Evolutionary conservation across 2,113 vertebrate genomes (phyloP).

Genomic region (Leptobrachium leishanense): DNA sequence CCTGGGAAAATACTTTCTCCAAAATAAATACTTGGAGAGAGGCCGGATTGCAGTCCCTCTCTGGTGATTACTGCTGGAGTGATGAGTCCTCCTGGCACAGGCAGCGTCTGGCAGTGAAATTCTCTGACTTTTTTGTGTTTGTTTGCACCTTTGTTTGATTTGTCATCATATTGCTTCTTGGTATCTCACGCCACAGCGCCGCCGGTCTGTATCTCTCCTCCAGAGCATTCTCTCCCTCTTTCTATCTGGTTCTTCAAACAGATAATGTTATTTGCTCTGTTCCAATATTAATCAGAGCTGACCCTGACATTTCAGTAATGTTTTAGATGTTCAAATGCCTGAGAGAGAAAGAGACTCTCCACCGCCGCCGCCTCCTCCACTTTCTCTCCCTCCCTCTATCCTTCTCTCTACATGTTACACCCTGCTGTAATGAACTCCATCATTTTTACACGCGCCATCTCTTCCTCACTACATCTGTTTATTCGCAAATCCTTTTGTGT

Average conservation of each 20-base stretch:
- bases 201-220: neutral
- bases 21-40: too few relatives aligned
- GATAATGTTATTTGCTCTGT: constrained; percentile 37
- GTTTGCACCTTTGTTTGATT: neutral
- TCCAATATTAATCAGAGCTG: constrained; percentile 29
- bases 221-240: neutral
- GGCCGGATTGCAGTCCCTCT: too few relatives aligned
- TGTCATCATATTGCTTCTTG: neutral
- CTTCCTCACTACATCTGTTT: too few relatives aligned
- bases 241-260: neutral
- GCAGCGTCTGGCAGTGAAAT: too few relatives aligned
- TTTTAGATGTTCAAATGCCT: constrained; percentile 3
- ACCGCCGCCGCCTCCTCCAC: neutral
- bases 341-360: neutral
- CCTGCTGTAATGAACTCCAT: too few relatives aligned
- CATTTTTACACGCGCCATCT: too few relatives aligned
- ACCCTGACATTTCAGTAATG: constrained; percentile 37
- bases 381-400: neutral
- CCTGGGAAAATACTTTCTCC: too few relatives aligned
- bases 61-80: too few relatives aligned
- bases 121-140: neutral
- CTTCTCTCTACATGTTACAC: too few relatives aligned
- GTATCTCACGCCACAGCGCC: neutral
- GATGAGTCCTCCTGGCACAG: too few relatives aligned
- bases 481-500: too few relatives aligned